Conservation (phyloP, 1,140 invertebrate species). For the Drosophila ohnishii region DNA sequence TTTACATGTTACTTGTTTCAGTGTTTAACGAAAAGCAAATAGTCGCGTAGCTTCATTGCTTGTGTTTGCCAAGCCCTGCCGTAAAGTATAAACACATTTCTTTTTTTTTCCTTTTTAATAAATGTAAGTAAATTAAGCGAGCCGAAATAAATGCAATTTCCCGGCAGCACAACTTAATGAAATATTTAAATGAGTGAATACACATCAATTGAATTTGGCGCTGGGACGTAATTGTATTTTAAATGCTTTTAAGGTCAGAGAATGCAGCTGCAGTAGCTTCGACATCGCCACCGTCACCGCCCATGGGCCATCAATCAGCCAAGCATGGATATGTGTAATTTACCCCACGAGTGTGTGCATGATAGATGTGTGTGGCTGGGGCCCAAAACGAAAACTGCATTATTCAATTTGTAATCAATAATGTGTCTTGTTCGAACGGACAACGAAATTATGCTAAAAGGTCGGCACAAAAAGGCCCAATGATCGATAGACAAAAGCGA, state of each 20-base stretch:
- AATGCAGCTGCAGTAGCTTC: slow-evolving; percentile 15
- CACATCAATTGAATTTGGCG: slow-evolving; percentile 40
- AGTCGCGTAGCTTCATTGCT: slow-evolving; percentile 15
- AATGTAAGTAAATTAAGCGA: slow-evolving; percentile 18
- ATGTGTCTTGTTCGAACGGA: slow-evolving; percentile 17
- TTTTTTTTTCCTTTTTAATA: background rate
- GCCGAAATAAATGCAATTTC: slow-evolving; percentile 48
- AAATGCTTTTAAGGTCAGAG: slow-evolving; percentile 61
- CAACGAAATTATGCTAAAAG: slow-evolving; percentile 12
- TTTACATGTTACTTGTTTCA: background rate
- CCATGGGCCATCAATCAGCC: slow-evolving; percentile 60
- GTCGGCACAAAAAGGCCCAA: background rate
- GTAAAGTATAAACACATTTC: background rate
- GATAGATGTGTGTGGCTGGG: slow-evolving; percentile 49
- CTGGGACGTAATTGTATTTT: slow-evolving; percentile 50
- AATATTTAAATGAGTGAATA: slow-evolving; percentile 57
- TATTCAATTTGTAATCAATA: slow-evolving; percentile 74
- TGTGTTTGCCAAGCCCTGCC: slow-evolving; percentile 13
- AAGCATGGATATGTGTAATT: slow-evolving; percentile 31
- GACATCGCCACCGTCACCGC: background rate
- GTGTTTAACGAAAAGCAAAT: slow-evolving; percentile 9
- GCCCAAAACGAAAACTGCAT: slow-evolving; percentile 48
- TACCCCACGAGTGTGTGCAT: slow-evolving; percentile 9
- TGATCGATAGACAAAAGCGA: slow-evolving; percentile 26
- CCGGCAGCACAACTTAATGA: slow-evolving; percentile 50